A percentile compares a stretch with the other conserved stretches of the same genome.
phyloP scores from a whole-genome alignment of 2,888 invertebrate species.

The Dioctria rufipes region DNA sequence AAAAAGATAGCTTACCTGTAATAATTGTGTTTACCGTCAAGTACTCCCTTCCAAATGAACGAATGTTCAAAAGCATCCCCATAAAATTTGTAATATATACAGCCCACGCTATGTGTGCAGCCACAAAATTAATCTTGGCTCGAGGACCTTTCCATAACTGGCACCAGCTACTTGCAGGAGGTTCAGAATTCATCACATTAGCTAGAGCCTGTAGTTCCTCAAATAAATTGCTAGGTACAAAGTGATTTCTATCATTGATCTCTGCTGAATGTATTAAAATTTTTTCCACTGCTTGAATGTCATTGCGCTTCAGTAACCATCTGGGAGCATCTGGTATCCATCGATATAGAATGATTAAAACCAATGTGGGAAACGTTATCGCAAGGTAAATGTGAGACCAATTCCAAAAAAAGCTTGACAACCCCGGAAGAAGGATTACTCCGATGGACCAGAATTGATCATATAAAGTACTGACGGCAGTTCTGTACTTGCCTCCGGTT shows the following conservation, averaged over 20 bases:
- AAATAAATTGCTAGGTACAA: constrained; percentile 15
- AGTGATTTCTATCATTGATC: constrained; percentile 66
- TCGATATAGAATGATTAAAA: constrained; percentile 68
- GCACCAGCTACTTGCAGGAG: constrained; percentile 66
- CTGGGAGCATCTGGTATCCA: constrained; percentile 72
- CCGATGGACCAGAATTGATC: constrained; percentile 73
- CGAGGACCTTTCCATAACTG: constrained; percentile 68
- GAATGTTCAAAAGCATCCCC: constrained; percentile 71
- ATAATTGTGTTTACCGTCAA: constrained; percentile 70
- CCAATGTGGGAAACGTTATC: constrained; percentile 71
- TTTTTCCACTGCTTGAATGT: constrained; percentile 66
- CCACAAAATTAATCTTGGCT: constrained; percentile 67
- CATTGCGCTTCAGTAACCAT: constrained; percentile 69
- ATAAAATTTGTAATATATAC: constrained; percentile 70
- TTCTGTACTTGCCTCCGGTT: constrained; percentile 69
- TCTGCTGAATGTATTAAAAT: constrained; percentile 68
- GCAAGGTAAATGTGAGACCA: constrained; percentile 71
- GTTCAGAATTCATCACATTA: constrained; percentile 63
- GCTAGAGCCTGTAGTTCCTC: constrained; percentile 65
- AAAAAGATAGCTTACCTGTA: constrained; percentile 66
- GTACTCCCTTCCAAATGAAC: constrained; percentile 71
- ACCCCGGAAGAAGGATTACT: constrained; percentile 69
- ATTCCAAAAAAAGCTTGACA: constrained; percentile 68
- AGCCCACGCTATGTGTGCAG: constrained; percentile 69
- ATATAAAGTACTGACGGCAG: constrained; percentile 69